Evolutionary conservation across 2,888 invertebrate species (phyloP).

Genomic region (Amiota mariae): DNA sequence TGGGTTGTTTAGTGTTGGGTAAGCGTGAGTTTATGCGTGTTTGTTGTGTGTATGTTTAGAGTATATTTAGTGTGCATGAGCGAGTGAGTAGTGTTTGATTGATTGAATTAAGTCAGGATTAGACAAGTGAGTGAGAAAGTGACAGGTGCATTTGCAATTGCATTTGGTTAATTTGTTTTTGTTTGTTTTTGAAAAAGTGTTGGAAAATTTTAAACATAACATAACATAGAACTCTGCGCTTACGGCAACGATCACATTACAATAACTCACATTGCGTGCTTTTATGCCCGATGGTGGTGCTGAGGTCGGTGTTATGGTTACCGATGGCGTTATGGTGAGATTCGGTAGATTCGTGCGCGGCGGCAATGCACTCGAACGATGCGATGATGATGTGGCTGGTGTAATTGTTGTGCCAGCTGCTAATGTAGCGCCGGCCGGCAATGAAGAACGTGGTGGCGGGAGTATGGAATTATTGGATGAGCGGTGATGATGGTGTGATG

Average conservation of each 20-base stretch:
- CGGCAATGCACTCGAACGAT: constrained; percentile 67
- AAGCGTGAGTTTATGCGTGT: constrained; percentile 55
- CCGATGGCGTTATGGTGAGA: constrained; percentile 80
- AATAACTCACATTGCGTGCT: constrained; percentile 75
- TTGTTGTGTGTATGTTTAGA: not conserved
- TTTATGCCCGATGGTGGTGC: constrained; percentile 77
- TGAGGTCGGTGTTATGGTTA: constrained; percentile 84
- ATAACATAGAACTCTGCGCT: constrained; percentile 64
- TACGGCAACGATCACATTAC: constrained; percentile 74
- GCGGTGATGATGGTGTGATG: constrained; percentile 56
- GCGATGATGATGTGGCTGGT: constrained; percentile 62
- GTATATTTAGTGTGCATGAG: constrained; percentile 13
- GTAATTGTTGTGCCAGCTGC: constrained; percentile 75
- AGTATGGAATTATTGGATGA: constrained; percentile 63
- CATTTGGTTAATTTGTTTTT: not conserved
- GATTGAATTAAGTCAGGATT: no score
- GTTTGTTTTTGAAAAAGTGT: constrained; percentile 13
- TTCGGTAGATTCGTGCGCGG: constrained; percentile 73
- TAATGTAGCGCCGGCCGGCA: constrained; percentile 79
- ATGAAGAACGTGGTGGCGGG: constrained; percentile 73
- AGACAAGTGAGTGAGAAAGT: no score
- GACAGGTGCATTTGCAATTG: not conserved
- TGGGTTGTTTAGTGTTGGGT: constrained; percentile 52
- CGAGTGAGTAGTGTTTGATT: not conserved
- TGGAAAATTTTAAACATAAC: constrained; percentile 31